Evolutionary conservation across 2,888 invertebrate genomes (phyloP).

Genomic region (Cephus nigrinus): DNA sequence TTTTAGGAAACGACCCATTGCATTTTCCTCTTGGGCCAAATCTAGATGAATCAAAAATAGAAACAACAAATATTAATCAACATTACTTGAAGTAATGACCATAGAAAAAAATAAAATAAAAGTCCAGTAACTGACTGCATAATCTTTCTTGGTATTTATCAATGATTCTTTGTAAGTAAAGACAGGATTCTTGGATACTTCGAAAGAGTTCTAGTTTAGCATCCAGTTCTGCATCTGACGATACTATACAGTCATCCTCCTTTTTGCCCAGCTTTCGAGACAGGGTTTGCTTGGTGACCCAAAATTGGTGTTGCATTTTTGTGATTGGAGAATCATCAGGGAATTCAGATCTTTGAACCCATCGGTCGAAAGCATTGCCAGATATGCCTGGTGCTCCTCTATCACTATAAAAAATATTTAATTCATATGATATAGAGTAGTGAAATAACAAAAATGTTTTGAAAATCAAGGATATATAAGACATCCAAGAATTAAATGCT

Average conservation of each 20-base stretch:
- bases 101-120: neutral
- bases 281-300: constrained; percentile 97
- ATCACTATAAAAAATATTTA: constrained; percentile 42
- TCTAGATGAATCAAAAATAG: constrained; percentile 64
- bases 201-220: constrained; percentile 94
- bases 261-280: constrained; percentile 93
- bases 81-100: constrained; percentile 6
- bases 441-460: neutral
- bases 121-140: constrained; percentile 72
- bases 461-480: neutral
- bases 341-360: constrained; percentile 67
- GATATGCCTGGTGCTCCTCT: constrained; percentile 52
- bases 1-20: constrained; percentile 93
- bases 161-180: constrained; percentile 86
- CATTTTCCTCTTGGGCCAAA: constrained; percentile 95
- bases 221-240: constrained; percentile 96
- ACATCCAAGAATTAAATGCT: neutral
- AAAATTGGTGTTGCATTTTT: constrained; percentile 94
- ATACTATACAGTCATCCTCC: constrained; percentile 96
- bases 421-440: neutral
- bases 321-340: constrained; percentile 66
- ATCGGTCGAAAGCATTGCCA: constrained; percentile 67
- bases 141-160: constrained; percentile 94
- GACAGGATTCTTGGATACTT: constrained; percentile 91
- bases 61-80: constrained; percentile 13